A percentile compares a stretch with the other conserved stretches of the same genome.
phyloP scores from a whole-genome alignment of 2,888 invertebrate genomes.

The Strigamia maritima region DNA sequence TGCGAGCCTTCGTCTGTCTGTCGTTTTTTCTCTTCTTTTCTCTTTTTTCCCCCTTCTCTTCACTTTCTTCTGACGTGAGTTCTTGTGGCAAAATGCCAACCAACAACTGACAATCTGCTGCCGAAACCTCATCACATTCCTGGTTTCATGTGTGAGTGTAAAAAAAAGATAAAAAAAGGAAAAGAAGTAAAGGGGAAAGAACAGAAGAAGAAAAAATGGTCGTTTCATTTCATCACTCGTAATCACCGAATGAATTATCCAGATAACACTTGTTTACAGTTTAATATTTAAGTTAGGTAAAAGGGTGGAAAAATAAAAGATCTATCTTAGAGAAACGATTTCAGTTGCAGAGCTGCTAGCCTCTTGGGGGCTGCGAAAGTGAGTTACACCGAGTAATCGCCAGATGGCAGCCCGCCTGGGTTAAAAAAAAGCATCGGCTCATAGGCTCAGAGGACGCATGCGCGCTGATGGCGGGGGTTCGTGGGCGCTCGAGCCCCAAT shows the following conservation, averaged over 20 bases:
- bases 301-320: background rate
- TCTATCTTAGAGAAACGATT: background rate
- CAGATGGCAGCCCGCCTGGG: slow-evolving; percentile 14
- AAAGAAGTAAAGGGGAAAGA: background rate
- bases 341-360: background rate
- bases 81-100: slow-evolving; percentile 12
- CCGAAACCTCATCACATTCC: slow-evolving; percentile 26
- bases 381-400: slow-evolving; percentile 23
- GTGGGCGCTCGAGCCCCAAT: slow-evolving; percentile 21
- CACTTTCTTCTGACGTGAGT: slow-evolving; percentile 1
- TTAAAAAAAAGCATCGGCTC: slow-evolving; percentile 27
- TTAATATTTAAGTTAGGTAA: background rate
- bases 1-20: slow-evolving; percentile 14
- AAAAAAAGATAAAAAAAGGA: background rate
- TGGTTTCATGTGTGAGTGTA: slow-evolving; percentile 21
- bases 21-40: background rate
- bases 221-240: slow-evolving; percentile 21
- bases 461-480: slow-evolving; percentile 27
- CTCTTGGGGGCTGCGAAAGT: slow-evolving; percentile 25
- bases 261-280: background rate
- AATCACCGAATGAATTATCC: slow-evolving; percentile 21
- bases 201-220: background rate
- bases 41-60: background rate
- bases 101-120: slow-evolving; percentile 27
- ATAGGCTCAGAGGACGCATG: slow-evolving; percentile 26